Conservation (phyloP, 2,888 invertebrate genomes). For the Eupithecia insigniata region DNA sequence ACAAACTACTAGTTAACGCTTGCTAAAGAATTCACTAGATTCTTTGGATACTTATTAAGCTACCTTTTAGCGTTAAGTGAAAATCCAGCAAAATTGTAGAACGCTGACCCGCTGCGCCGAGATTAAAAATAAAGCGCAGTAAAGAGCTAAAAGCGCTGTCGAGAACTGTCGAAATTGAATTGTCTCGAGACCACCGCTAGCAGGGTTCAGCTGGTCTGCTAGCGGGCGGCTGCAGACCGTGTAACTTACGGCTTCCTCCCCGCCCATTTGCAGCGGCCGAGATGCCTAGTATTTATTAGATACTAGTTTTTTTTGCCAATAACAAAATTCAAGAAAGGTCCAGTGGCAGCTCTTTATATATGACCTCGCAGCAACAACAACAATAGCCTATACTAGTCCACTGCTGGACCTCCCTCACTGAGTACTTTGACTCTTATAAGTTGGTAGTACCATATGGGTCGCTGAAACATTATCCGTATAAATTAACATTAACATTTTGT, state of each 20-base stretch:
- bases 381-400: background rate
- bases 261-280: too few species aligned
- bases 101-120: conserved; percentile 27
- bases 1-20: background rate
- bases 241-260: too few species aligned
- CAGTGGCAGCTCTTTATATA: background rate
- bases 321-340: background rate
- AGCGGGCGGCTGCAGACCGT: background rate
- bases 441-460: too few species aligned
- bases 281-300: too few species aligned
- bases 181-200: conserved; percentile 24
- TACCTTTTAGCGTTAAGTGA: conserved; percentile 23
- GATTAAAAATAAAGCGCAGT: conserved; percentile 32
- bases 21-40: background rate
- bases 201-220: background rate
- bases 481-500: too few species aligned
- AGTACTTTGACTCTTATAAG: too few species aligned
- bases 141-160: conserved; percentile 30
- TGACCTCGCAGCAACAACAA: background rate
- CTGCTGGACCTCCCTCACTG: background rate
- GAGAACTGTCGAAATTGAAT: conserved; percentile 28
- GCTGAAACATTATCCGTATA: background rate
- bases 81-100: conserved; percentile 17
- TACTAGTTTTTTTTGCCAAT: too few species aligned
- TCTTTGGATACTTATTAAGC: conserved; percentile 17